These are phyloP conservation scores for Chelon labrosus DNA, from an alignment of 2,797 vertebrate genomes.

Conservation along the genomic window DNA sequence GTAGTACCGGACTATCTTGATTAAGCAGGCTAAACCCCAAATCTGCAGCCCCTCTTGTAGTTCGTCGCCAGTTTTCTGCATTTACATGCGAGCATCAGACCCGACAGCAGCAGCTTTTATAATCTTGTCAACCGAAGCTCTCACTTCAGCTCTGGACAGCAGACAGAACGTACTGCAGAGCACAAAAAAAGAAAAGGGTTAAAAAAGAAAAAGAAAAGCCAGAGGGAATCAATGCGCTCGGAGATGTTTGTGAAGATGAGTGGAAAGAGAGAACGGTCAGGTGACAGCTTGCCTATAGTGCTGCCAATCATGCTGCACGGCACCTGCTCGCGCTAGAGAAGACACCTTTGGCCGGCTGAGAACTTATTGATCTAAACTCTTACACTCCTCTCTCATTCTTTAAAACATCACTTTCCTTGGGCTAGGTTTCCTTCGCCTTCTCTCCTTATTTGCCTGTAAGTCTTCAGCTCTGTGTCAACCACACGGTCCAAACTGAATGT, in stretches of 20 bases:
- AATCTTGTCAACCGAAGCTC: slow-evolving; percentile 10
- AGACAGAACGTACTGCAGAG: slow-evolving; percentile 29
- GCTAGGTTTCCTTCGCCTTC: slow-evolving; percentile 23
- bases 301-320: slow-evolving; percentile 76
- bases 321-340: slow-evolving; percentile 66
- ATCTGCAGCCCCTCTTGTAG: slow-evolving; percentile 3
- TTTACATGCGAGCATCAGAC: slow-evolving; percentile 23
- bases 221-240: slow-evolving; percentile 71
- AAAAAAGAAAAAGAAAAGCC: slow-evolving; percentile 43
- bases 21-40: slow-evolving; percentile 10
- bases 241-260: slow-evolving; percentile 78
- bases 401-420: slow-evolving; percentile 43
- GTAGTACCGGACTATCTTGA: slow-evolving; percentile 23
- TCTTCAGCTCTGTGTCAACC: slow-evolving; percentile 24
- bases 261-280: slow-evolving; percentile 71
- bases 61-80: neutral
- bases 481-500: slow-evolving; percentile 15
- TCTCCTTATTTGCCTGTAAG: slow-evolving; percentile 31
- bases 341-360: slow-evolving; percentile 70
- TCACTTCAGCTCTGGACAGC: slow-evolving; percentile 20
- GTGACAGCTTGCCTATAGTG: slow-evolving; percentile 83
- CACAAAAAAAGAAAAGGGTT: slow-evolving; percentile 28
- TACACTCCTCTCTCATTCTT: slow-evolving; percentile 44
- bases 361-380: slow-evolving; percentile 75
- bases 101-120: slow-evolving; percentile 19